Base-by-base conservation (phyloP, 2,888 invertebrate genomes). In the Conomelus anceps region DNA sequence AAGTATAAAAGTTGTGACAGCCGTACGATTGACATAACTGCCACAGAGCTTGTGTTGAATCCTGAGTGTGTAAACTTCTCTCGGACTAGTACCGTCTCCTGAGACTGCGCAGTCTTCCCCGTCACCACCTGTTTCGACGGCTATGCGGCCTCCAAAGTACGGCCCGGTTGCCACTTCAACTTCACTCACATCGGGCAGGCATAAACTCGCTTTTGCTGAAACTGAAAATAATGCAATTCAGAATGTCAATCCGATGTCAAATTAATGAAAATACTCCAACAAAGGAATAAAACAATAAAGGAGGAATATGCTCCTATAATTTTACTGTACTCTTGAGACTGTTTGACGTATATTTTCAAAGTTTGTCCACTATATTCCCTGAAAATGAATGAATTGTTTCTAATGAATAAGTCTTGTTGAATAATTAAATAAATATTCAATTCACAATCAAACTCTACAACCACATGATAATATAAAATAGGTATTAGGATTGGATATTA, bases 131-230 rank as follows among this genome's bases (percentile, higher is more conserved):
- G 96, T 95, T 92, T 96, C 96, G 0, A 96, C 96, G 0, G 96
- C 96, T 90, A 97, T 97, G 90, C 96, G 95, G 0, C 97, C 97
- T 0, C 96, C 96, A 92, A 97, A 97, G 92, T 95, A 95, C 0
- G 97, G 97, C 0, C 97, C 97, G 0, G 97, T 97, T 20, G 96
- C 96, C 7, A 97, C 97, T 93, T 97, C 96, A 88, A 97, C 97
- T 93, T 97, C 97, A 88, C 97, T 97, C 84, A 96, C 96, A 91
- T 97, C 96, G 0, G 97, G 96, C 90, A 97, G 93, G 92, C 97
- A 97, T 92, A 96, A 96, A 0, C 96, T 97, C 4, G 97, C 97
- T 91, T 96, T 95, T 0, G 97, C 97, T 91, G 97, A 96, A 95
- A 97, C 97, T 97, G 93, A n/a, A 92, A 91, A 88, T 24, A 34